phyloP scores from a whole-genome alignment of 2,113 vertebrate species.

The Xenus cinereus region DNA sequence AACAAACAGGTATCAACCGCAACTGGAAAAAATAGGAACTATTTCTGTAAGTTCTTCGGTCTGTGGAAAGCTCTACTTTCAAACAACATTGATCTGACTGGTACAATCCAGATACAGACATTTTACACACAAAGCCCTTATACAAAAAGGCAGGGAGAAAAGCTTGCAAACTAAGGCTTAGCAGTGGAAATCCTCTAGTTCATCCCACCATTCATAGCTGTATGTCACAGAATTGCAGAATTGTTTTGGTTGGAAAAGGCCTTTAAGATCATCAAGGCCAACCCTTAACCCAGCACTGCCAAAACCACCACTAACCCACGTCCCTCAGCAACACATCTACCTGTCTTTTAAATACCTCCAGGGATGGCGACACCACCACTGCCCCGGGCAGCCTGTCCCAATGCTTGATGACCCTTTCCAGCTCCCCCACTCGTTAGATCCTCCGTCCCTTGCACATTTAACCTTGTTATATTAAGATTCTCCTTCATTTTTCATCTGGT shows the following conservation, averaged over 20 bases:
- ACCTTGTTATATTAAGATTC: not conserved
- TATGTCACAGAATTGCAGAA: not conserved
- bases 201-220: not conserved
- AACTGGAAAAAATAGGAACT: not conserved
- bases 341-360: not conserved
- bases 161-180: not conserved
- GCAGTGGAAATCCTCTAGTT: not conserved
- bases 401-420: not conserved
- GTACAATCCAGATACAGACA: not conserved
- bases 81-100: fast-evolving
- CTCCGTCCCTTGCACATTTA: not conserved
- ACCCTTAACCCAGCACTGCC: not conserved
- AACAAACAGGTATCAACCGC: not conserved
- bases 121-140: not conserved
- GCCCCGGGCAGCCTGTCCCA: not conserved
- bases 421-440: not conserved
- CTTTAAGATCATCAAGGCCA: not conserved
- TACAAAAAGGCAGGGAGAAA: not conserved
- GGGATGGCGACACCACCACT: not conserved
- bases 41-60: not conserved
- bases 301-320: not conserved
- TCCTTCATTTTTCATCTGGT: not conserved
- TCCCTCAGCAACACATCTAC: not conserved
- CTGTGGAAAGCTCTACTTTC: not conserved
- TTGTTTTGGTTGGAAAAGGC: not conserved